phyloP scores from a whole-genome alignment of 2,797 vertebrate genomes.

The Amniataba percoides region DNA sequence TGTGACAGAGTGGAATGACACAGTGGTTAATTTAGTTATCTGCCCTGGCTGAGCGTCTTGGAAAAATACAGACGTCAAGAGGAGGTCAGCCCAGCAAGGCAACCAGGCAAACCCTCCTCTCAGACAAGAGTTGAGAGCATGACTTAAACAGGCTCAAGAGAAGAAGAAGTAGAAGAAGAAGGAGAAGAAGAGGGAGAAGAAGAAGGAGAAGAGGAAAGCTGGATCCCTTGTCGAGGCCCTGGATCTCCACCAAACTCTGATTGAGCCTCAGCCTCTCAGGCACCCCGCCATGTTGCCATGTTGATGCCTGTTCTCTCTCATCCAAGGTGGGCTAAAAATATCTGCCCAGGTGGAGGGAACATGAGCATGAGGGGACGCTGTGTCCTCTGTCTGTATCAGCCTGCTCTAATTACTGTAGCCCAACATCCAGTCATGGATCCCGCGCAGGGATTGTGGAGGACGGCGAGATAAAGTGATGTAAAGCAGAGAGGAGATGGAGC shows the following conservation, averaged over 20 bases:
- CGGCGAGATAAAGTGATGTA: slow-evolving; percentile 65
- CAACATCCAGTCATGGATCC: slow-evolving; percentile 75
- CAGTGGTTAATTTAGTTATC: slow-evolving; percentile 61
- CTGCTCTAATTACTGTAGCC: slow-evolving; percentile 82
- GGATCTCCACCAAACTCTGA: slow-evolving; percentile 37
- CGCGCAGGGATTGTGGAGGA: slow-evolving; percentile 50
- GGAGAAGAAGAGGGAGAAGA: neutral
- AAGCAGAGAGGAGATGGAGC: slow-evolving; percentile 68
- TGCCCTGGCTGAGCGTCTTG: slow-evolving; percentile 3
- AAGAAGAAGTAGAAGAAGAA: neutral
- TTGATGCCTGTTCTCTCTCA: slow-evolving; percentile 71
- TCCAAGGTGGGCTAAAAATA: slow-evolving; percentile 85
- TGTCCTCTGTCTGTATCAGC: slow-evolving; percentile 81
- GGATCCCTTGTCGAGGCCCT: slow-evolving; percentile 10
- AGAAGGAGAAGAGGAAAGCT: neutral
- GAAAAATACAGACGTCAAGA: slow-evolving; percentile 38
- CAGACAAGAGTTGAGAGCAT: slow-evolving; percentile 23
- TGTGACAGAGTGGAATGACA: slow-evolving; percentile 59
- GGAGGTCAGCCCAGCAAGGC: slow-evolving; percentile 18
- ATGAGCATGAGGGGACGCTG: slow-evolving; percentile 75
- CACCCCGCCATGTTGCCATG: slow-evolving; percentile 60
- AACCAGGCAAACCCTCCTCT: slow-evolving; percentile 13
- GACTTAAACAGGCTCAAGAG: neutral
- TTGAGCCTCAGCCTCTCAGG: slow-evolving; percentile 51
- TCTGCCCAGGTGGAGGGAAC: slow-evolving; percentile 80